Evolutionary conservation across 2,888 invertebrate genomes (phyloP), one percentile per base, ranked within the genome.

Genomic region (Aporophyla lueneburgensis): DNA sequence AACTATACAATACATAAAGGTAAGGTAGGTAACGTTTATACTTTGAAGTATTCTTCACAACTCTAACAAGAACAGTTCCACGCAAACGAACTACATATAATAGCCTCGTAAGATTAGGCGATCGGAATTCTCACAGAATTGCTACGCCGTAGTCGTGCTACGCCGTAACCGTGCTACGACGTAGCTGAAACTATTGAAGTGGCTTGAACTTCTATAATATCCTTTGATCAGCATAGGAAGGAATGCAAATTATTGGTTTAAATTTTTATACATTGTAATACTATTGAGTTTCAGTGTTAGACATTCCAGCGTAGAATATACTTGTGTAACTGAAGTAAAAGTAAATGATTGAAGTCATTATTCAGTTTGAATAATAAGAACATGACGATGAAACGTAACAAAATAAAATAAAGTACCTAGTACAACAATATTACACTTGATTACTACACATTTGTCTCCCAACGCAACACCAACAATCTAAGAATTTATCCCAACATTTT

Each of bases 101-200:
- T n/a, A 21, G 63, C 69, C 58, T 74, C 61, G 43, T 66, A 82
- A 78, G 58, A 62, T 85, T 68, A 85, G 5, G 53, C 56, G 63
- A 51, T 54, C 56, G 70, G 82, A 73, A 53, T 73, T 81, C 70
- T 83, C 58, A 77, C 81, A 85, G 82, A 85, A 71, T 68, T 85
- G 84, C 84, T 84, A 86, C 86, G 73, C 59, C 83, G 78, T 85
- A 83, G 12, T 9, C 43, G 12, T 66, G 56, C 71, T 71, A 81
- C 66, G 58, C 9, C 54, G 66, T 69, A 62, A n/a, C 56, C 58
- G 1, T 66, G 81, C 74, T 71, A 78, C 63, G 59, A 5, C 81
- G 72, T 76, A 76, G 51, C 79, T 14, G 58, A 54, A 63, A 78
- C 69, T 66, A 75, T 83, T n/a, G 3, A 62, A 80, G 43, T 63